Conservation (phyloP, 2,888 invertebrate genomes). For the Emmelina monodactyla region DNA sequence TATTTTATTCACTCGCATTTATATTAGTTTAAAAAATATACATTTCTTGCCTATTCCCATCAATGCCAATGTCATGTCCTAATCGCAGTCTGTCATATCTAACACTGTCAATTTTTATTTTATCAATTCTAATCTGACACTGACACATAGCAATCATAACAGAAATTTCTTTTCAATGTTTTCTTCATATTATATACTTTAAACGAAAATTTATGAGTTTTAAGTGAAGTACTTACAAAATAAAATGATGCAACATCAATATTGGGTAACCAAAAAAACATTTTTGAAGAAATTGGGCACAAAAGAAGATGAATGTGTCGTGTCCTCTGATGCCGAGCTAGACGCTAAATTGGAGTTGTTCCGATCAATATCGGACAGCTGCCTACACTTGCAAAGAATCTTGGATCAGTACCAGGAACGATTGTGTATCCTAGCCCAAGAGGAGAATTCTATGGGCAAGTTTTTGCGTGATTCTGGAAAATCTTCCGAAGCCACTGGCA, state of each 20-base stretch:
- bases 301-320: constrained; percentile 97
- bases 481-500: constrained; percentile 82
- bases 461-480: constrained; percentile 95
- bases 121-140: no score
- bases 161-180: no score
- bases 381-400: constrained; percentile 83
- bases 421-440: constrained; percentile 90
- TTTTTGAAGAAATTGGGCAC: constrained; percentile 91
- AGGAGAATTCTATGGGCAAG: constrained; percentile 93
- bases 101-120: no score
- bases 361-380: constrained; percentile 91
- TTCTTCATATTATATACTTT: background rate
- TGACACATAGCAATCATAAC: no score
- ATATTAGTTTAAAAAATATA: no score
- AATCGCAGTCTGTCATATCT: no score
- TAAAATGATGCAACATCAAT: constrained; percentile 87
- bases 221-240: background rate
- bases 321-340: constrained; percentile 94
- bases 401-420: constrained; percentile 95
- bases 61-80: no score
- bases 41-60: no score
- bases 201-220: background rate
- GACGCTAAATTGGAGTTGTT: constrained; percentile 96
- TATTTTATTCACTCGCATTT: no score
- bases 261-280: constrained; percentile 98